Evolutionary conservation across 2,888 invertebrate species (phyloP), one percentile per base, ranked within the genome.

Genomic region (Cryptocheilus praepositus): DNA sequence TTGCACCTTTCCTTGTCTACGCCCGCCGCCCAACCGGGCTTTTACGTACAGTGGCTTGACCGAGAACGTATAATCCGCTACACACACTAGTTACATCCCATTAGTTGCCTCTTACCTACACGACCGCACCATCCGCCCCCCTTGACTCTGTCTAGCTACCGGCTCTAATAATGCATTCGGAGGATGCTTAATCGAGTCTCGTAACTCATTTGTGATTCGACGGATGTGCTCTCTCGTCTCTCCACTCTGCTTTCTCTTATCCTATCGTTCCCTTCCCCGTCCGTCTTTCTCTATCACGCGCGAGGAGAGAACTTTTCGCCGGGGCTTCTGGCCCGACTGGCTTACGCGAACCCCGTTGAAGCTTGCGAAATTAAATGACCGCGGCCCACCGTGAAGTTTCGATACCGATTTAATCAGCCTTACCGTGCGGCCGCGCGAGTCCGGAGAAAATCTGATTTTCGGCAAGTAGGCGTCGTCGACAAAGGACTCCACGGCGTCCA

Each of bases 161-260:
- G 16, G 25, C 22, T 18, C 52, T 73, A 77, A 77, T 77, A 79
- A 79, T 80, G 76, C 74, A 80, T 75, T 73, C 67, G 67, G 73
- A 74, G 76, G 73, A 78, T 75, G 65, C 73, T 77, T 77, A 77
- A 77, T 77, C 75, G 78, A 77, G 73, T 75, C 78, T 77, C 66
- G 69, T 73, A 73, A 76, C 77, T 79, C 77, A 77, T 75, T 79
- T 74, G 76, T 72, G 72, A 76, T 75, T 79, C 79, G 77, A 64
- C 70, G 70, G 68, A 71, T 66, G 73, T 67, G 62, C 66, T 69
- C 67, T 72, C 70, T 67, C 70, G 60, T 63, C 67, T 75, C 65
- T 58, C 49, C 28, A 53, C 36, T 25, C 64, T 49, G 16, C 16
- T 8, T n/a, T 49, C 49, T 49, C 49, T 49, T 49, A n/a, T 8